A percentile compares a stretch with the other conserved stretches of the same genome.
phyloP scores from a whole-genome alignment of 2,888 invertebrate species.

The Alloscopus bannaensis region DNA sequence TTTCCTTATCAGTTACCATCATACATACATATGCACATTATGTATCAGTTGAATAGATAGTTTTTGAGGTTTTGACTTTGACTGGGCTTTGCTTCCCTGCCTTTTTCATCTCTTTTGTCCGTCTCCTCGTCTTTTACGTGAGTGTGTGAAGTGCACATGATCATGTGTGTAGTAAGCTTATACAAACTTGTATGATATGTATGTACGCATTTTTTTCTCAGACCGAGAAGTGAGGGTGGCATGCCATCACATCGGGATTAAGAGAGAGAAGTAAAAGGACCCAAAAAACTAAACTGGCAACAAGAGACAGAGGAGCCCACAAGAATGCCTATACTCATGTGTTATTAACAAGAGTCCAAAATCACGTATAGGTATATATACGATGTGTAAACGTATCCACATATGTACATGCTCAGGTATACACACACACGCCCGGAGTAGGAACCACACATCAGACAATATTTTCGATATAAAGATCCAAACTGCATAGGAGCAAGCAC shows the following conservation, averaged over 20 bases:
- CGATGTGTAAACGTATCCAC: background rate
- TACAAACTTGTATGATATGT: background rate
- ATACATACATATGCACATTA: background rate
- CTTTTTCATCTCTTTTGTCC: slow-evolving; percentile 41
- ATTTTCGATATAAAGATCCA: background rate
- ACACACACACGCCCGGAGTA: slow-evolving; percentile 27
- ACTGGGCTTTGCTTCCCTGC: slow-evolving; percentile 15
- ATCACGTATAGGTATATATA: slow-evolving; percentile 10
- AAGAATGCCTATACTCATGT: slow-evolving; percentile 20
- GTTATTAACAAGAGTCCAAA: background rate
- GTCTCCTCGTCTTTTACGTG: slow-evolving; percentile 13
- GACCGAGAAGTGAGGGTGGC: slow-evolving; percentile 72
- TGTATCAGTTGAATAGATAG: too few relatives aligned
- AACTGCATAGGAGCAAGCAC: slow-evolving; percentile 33
- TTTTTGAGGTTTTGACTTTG: slow-evolving; percentile 31
- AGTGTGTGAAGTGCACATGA: background rate
- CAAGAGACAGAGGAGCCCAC: slow-evolving; percentile 40
- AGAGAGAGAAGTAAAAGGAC: slow-evolving; percentile 24
- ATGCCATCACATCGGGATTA: slow-evolving; percentile 59
- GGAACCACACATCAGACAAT: slow-evolving; percentile 17
- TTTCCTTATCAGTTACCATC: slow-evolving; percentile 15
- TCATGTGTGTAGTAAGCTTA: slow-evolving; percentile 20
- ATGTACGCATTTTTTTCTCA: slow-evolving; percentile 23
- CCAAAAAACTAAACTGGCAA: slow-evolving; percentile 41
- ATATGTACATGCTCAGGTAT: slow-evolving; percentile 28